A percentile compares a stretch with the other conserved stretches of the same genome.
Conservation (phyloP, 1,140 invertebrate species). For the Drosophila mayri region DNA sequence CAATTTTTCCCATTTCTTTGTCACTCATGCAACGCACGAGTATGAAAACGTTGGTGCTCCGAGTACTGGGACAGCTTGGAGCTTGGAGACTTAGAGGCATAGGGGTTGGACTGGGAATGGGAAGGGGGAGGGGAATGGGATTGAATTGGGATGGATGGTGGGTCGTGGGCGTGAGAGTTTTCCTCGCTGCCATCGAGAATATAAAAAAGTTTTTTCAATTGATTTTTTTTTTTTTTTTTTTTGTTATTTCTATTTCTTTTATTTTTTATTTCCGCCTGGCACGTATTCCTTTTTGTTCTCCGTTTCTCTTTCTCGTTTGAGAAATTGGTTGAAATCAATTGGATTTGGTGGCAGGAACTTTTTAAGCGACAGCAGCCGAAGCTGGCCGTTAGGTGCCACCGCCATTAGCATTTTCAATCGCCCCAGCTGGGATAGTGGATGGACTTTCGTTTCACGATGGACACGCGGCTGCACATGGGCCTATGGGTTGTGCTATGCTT, state of each 20-base stretch:
- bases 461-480: conserved; percentile 28
- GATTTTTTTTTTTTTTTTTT: conserved; percentile 71
- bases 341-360: conserved; percentile 61
- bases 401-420: conserved; percentile 75
- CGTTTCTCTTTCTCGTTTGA: conserved; percentile 50
- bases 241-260: conserved; percentile 69
- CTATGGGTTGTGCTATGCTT: conserved; percentile 19
- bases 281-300: conserved; percentile 48
- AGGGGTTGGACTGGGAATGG: background rate
- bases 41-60: conserved; percentile 44
- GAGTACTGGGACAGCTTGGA: conserved; percentile 6
- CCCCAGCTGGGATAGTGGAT: background rate
- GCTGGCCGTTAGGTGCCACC: conserved; percentile 32
- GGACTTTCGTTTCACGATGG: background rate
- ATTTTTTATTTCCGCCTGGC: conserved; percentile 55
- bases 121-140: background rate
- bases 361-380: conserved; percentile 58
- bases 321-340: conserved; percentile 83
- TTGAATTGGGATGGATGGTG: conserved; percentile 1
- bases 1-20: conserved; percentile 76
- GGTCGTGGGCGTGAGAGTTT: conserved; percentile 63
- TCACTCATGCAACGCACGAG: conserved; percentile 73
- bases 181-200: conserved; percentile 34
- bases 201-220: conserved; percentile 76
- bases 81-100: conserved; percentile 10